Evolutionary conservation across 2,888 invertebrate species (phyloP), one percentile per base, ranked within the genome.

Genomic region (Yponomeuta malinellus): DNA sequence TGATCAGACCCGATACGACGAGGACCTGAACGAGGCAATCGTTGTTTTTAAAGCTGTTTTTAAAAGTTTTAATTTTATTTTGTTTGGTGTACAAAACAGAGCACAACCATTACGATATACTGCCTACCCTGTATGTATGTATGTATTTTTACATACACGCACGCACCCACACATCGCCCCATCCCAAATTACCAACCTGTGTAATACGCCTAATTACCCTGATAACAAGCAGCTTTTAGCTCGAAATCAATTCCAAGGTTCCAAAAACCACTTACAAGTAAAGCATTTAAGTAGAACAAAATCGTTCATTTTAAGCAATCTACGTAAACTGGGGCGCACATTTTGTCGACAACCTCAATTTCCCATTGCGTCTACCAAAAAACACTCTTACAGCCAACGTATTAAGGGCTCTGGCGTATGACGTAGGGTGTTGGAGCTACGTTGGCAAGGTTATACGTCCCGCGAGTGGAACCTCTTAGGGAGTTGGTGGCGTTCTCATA

Each of bases 401-500:
- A 15, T 15, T 59, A 59, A 59, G 52, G 15, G 52, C 52, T 59
- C 15, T 1, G 15, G 12, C 12, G 52, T 3, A 10, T 4, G 2
- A 12, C 15, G 15, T 59, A 5, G 12, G 15, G 52, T 59, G 52
- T 15, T 59, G 5, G 12, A 1, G 52, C 1, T 59, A 59, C 3
- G 52, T 59, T 59, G 52, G 52, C 15, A 59, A 59, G 52, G 15
- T 59, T 12, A 15, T 59, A 59, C 15, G 52, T 59, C 15, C 12
- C 52, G 52, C 52, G 52, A 59, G 52, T 59, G 5, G 52, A 15
- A 15, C 15, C 52, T 15, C 52, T 59, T 59, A 15, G 15, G 52
- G 52, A 59, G 52, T 15, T 59, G 52, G 65, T 65, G 10, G 65
- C 65, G 33, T 65, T 65, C 65, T 65, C 65, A 65, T 65, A 29